Base-by-base conservation (phyloP, 2,113 vertebrate species). In the Psilopsiagon aymara region DNA sequence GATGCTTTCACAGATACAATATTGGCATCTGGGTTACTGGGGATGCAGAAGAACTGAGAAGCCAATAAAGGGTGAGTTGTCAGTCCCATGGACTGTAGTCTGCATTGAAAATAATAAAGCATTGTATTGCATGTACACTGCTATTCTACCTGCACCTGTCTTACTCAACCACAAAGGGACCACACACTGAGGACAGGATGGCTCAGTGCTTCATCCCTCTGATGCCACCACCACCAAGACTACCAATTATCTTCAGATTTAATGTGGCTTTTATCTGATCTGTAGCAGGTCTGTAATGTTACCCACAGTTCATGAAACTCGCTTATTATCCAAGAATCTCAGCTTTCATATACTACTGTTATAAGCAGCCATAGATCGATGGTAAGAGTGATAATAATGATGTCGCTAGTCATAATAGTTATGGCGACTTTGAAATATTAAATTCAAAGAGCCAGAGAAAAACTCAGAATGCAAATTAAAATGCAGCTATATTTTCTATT, bases 281-380 rank as follows among this genome's bases (percentile, higher is more conserved):
- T 69, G 8, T 23, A 87, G 69, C 76, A 92, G 31, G 47, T 78
- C 51, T 82, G 52, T 75, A 84, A 71, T 24, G 29, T 66, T 96
- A 71, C 82, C 86, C 76, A 75, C 33, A 84, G 92, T 74, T 94
- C n/a, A 3, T 49, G 69, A 83, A 71, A 88, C 86, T 47, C 55
- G 24, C 66, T 90, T 88, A 37, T 90, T 96, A 88, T 90, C 90
- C 86, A 70, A 70, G 24, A 88, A 95, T 70, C 82, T 88, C 47
- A 35, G 76, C 79, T 92, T 96, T 90, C 52, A 62, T 41, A 19
- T 90, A 9, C 53, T 76, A 16, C 62, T 88, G 62, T 86, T 86
- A 78, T 5, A 57, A 88, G 62, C 69, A 91, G 64, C 64, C 8
- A 0, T 49, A 37, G 60, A 55, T 5, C 71, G 47, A 77, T 88